Conservation (phyloP, 1,140 invertebrate genomes). For the Cataglyphis hispanica region DNA sequence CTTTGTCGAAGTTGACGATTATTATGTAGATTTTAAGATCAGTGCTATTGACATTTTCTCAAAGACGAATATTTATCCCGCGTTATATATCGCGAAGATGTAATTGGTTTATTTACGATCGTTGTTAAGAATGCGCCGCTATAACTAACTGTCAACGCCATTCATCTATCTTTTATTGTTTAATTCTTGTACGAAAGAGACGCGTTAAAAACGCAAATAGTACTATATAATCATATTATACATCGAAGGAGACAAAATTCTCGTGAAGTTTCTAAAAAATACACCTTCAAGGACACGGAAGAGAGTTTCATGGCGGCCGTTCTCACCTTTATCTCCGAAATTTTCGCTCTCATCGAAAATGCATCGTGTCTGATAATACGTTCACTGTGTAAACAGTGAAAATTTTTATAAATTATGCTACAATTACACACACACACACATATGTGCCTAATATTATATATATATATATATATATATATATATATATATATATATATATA, state of each 20-base stretch:
- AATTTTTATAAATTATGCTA: not conserved
- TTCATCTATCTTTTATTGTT: not conserved
- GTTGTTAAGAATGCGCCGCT: not conserved
- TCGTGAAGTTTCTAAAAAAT: constrained; percentile 1
- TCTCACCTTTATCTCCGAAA: constrained; percentile 21
- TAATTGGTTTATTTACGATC: constrained; percentile 45
- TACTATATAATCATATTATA: not conserved
- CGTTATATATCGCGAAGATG: not conserved
- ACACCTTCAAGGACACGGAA: constrained; percentile 12
- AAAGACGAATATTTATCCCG: not conserved
- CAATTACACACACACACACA: not conserved
- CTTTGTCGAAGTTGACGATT: not conserved
- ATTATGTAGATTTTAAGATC: not conserved
- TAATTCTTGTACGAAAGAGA: not conserved
- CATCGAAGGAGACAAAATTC: not conserved
- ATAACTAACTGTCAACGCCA: constrained; percentile 6
- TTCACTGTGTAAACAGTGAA: not conserved
- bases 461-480: not conserved
- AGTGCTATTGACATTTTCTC: not conserved
- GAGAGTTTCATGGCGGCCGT: constrained; percentile 46
- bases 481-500: too few relatives aligned
- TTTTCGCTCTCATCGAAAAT: not conserved
- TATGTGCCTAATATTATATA: not conserved
- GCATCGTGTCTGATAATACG: not conserved
- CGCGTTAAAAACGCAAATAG: not conserved